Evolutionary conservation across 2,113 vertebrate genomes (phyloP), one percentile per base, ranked within the genome.

Genomic region (Peromyscus californicus): DNA sequence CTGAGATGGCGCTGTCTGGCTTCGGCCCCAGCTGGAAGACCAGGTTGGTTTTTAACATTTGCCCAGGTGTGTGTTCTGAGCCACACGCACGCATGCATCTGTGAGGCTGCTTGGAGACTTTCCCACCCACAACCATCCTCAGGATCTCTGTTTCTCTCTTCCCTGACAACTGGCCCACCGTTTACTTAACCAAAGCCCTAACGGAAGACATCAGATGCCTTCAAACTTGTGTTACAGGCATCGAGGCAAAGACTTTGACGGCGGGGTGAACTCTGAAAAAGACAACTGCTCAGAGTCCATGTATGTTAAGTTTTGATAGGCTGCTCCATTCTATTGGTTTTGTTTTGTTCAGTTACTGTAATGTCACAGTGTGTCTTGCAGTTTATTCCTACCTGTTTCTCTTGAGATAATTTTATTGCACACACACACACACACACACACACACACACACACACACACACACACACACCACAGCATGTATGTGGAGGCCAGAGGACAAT

Each of bases 81-180:
- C 7, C 33, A 13, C 39, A 5, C 1, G 3, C 7, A 0, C 1
- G 1, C 21, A 42, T n/a, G 74, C 7, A 10, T 61, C 26, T 45
- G 22, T 8, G 10, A 1, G 26, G 1, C 0, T 45, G 19, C 69
- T 83, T 12, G 7, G 36, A 29, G 24, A 9, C 31, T 63, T 91
- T n/a, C 16, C 13, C 13, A 42, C 42, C 6, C 22, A 10, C 16
- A 42, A 10, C 22, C 9, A 4, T 4, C 17, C 89, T 48, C 42
- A 48, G 17, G 39, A n/a, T 78, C 21, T 9, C n/a, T 1, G 1
- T 17, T 4, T 63, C 8, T 33, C 8, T 80, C 54, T 59, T 22
- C 51, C 67, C 78, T 22, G 74, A 84, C 17, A n/a, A 63, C 12
- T n/a, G 7, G 5, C 54, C 48, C 61, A 72, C 12, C 36, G 5